phyloP scores from a whole-genome alignment of 2,113 vertebrate genomes.

The Corapipo altera region DNA sequence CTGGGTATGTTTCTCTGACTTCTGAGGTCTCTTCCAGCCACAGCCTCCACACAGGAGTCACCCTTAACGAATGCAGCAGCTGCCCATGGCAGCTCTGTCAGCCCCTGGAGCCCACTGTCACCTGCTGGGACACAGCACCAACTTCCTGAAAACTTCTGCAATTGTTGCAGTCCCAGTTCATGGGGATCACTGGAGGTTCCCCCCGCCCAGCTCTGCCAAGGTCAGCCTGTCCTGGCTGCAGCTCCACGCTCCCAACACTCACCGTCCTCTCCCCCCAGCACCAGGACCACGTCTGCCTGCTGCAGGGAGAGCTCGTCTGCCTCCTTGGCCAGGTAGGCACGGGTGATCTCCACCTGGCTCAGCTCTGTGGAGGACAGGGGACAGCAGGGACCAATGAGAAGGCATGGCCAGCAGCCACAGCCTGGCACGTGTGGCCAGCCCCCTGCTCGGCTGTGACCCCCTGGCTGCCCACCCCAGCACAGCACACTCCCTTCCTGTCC shows the following conservation, averaged over 20 bases:
- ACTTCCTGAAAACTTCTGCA: background rate
- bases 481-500: background rate
- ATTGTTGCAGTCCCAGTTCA: background rate
- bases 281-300: constrained; percentile 87
- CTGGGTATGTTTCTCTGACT: background rate
- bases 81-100: background rate
- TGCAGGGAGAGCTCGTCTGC: constrained; percentile 87
- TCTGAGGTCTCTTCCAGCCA: background rate
- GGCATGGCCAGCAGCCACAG: background rate
- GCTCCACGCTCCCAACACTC: background rate
- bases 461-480: background rate
- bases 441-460: background rate
- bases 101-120: background rate
- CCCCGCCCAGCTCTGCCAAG: rapidly evolving
- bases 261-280: constrained; percentile 85
- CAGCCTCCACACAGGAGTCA: background rate
- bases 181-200: rapidly evolving
- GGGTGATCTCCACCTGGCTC: constrained; percentile 87
- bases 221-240: rapidly evolving
- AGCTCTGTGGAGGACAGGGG: constrained; percentile 74
- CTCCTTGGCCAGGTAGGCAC: constrained; percentile 85
- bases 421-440: background rate
- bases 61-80: background rate
- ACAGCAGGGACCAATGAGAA: background rate
- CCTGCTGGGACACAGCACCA: background rate